Evolutionary conservation across 2,113 vertebrate genomes (phyloP).

Genomic region (Gallinago undulata): DNA sequence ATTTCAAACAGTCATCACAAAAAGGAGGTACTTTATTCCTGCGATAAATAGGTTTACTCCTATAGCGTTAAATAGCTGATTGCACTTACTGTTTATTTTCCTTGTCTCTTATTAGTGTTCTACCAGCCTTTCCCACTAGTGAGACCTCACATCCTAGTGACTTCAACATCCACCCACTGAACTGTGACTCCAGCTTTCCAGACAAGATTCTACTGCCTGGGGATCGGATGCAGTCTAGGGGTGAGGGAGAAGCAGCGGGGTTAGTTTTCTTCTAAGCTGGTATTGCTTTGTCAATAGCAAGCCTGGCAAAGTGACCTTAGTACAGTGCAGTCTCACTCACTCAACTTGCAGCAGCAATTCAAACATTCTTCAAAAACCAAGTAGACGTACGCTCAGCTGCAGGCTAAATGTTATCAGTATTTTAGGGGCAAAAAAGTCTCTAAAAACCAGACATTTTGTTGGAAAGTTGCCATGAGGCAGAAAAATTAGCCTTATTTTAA

Average conservation of each 20-base stretch:
- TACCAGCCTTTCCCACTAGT: neutral
- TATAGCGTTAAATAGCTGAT: neutral
- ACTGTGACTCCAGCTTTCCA: neutral
- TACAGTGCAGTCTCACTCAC: neutral
- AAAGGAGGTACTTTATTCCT: neutral
- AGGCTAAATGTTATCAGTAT: accelerated
- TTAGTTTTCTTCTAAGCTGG: neutral
- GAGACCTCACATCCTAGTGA: neutral
- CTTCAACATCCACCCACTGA: neutral
- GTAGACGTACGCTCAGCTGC: neutral
- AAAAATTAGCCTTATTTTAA: neutral
- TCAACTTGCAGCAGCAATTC: neutral
- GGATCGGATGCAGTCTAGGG: neutral
- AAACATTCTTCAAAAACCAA: neutral
- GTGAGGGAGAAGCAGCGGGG: neutral
- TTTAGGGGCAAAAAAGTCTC: neutral
- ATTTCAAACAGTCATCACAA: neutral
- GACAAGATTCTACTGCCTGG: neutral
- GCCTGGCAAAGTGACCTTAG: neutral
- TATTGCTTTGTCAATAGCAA: neutral
- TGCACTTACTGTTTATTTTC: neutral
- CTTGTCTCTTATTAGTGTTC: neutral
- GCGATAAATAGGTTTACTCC: neutral
- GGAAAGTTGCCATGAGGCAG: accelerated
- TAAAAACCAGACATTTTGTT: neutral